Percentiles rank a stretch among this genome's conserved stretches.
These are phyloP conservation scores for Melitaea cinxia DNA, from an alignment of 1,140 invertebrate genomes.

Conservation along the genomic window DNA sequence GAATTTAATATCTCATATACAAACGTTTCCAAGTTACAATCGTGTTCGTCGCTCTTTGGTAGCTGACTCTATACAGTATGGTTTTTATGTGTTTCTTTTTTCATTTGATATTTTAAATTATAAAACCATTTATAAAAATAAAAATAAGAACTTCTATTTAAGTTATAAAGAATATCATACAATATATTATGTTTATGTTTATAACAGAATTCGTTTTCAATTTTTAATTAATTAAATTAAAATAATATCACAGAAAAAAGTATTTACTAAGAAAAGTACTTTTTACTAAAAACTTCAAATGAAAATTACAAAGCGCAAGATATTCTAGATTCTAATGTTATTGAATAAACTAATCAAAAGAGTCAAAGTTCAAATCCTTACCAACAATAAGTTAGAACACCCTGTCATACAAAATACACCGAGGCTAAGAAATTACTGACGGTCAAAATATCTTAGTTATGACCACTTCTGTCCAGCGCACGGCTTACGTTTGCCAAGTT, in stretches of 20 bases:
- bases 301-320: too few relatives aligned
- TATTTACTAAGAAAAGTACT: too few relatives aligned
- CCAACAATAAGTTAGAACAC: slow-evolving; percentile 61
- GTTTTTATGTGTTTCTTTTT: neutral
- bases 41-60: slow-evolving; percentile 61
- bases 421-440: slow-evolving; percentile 76
- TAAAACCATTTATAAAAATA: neutral
- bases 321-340: neutral
- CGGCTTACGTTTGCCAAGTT: slow-evolving; percentile 77
- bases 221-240: too few relatives aligned
- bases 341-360: slow-evolving; percentile 2
- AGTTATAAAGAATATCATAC: too few relatives aligned
- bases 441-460: slow-evolving; percentile 81
- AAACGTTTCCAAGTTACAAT: slow-evolving; percentile 60
- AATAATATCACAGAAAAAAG: too few relatives aligned
- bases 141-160: neutral
- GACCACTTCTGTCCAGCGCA: slow-evolving; percentile 77
- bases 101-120: neutral
- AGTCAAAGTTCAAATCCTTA: slow-evolving; percentile 45
- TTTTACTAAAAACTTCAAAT: too few relatives aligned
- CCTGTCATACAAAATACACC: slow-evolving; percentile 66
- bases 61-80: slow-evolving; percentile 54
- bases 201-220: too few relatives aligned
- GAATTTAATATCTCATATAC: slow-evolving; percentile 78
- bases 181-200: too few relatives aligned